These are phyloP conservation scores for Megaceryle alcyon DNA, from an alignment of 2,797 vertebrate species.

Conservation along the genomic window DNA sequence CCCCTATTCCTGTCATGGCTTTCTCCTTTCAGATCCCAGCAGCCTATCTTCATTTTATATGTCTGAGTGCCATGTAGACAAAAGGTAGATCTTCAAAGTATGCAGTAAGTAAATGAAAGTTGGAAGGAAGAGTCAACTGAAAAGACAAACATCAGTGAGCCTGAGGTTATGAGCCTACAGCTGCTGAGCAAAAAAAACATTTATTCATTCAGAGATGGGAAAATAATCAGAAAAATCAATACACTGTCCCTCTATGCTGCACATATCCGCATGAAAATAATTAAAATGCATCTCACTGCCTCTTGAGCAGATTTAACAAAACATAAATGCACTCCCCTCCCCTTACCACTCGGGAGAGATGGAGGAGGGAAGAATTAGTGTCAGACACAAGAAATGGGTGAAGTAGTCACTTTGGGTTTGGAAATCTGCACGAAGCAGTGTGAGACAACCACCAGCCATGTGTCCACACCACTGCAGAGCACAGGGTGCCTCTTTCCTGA, in stretches of 20 bases:
- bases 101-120: not conserved
- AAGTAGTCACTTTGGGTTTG: not conserved
- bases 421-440: not conserved
- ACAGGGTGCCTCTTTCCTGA: not conserved
- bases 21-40: not conserved
- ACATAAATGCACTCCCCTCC: not conserved
- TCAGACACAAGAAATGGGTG: not conserved
- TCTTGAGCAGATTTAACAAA: not conserved
- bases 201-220: not conserved
- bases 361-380: not conserved
- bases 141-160: not conserved
- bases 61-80: not conserved
- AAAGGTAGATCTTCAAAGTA: not conserved
- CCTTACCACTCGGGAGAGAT: not conserved
- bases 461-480: rapidly evolving
- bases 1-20: not conserved
- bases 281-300: not conserved
- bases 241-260: not conserved
- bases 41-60: not conserved
- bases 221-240: slow-evolving; percentile 10
- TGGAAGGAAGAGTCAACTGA: not conserved
- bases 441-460: not conserved
- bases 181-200: not conserved
- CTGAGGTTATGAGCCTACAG: not conserved
- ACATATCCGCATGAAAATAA: not conserved